Base-by-base conservation (phyloP, 2,797 vertebrate species). In the Thaleichthys pacificus region DNA sequence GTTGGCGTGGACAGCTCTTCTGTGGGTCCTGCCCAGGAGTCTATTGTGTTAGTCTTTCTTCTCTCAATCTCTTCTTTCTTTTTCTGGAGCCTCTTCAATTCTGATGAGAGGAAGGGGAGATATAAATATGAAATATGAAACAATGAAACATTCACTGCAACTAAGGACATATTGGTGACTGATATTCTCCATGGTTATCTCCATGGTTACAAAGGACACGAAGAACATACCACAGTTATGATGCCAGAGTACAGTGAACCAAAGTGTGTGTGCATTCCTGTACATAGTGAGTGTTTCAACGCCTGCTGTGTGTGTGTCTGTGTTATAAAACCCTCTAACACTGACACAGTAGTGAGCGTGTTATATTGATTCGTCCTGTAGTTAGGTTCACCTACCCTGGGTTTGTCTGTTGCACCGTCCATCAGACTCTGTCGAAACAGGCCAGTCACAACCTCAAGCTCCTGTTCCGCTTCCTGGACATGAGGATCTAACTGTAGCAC, bases 401-500 rank as follows among this genome's bases (percentile, higher is more conserved):
- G 68, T 65, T 83, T 73, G 58, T 76, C 80, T 14, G 61, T 75
- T 1, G 26, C 69, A 58, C 54, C 86, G 54, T 88, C 76, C 73
- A 88, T 82, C 73, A 91, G 79, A 8, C 89, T 87, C 51, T 90
- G 81, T 68, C 91, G 91, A 70, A 96, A 87, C 76, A 94, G 71
- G 0, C 81, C 77, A 0, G 93, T 96, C 68, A 96, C 91, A 78
- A 91, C 91, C 78, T 96, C 90, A 0, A 99, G 91, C 78, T 96
- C 96, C 76, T 88, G 91, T 70, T 96, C 95, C 0, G 95, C 96
- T 88, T 98, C 96, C 3, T 79, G 78, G 28, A 96, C 84, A 0
- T 90, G 92, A 24, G 95, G 93, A 85, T 97, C 95, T 75, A 96
- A 87, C 7, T 91, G 89, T 70, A 98, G 90, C 42, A 97, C 94